These are phyloP conservation scores for Triplophysa yarkandensis DNA, from an alignment of 2,797 vertebrate species.

Conservation along the genomic window DNA sequence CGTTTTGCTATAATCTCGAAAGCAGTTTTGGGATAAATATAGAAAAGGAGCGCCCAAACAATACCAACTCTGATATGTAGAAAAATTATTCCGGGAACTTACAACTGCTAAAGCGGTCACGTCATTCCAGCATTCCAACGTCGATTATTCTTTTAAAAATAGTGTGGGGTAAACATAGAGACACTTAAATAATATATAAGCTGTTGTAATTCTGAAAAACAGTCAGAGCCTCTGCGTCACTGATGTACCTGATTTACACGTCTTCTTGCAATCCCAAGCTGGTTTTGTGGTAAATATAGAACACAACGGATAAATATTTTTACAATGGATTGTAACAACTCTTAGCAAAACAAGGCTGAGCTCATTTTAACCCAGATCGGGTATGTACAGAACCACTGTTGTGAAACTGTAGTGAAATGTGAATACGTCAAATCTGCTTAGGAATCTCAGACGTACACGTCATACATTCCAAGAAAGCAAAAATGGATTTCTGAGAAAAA, in stretches of 20 bases:
- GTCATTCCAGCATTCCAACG: neutral
- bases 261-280: neutral
- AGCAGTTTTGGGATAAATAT: slow-evolving; percentile 11
- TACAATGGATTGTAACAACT: slow-evolving; percentile 9
- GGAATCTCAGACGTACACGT: slow-evolving; percentile 21
- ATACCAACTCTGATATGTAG: neutral
- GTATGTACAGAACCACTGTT: neutral
- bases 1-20: neutral
- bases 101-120: neutral
- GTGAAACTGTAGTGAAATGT: slow-evolving; percentile 23
- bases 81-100: neutral
- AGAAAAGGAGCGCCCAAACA: slow-evolving; percentile 16
- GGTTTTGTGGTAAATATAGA: slow-evolving; percentile 15
- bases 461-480: slow-evolving; percentile 27
- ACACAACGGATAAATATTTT: neutral
- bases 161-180: neutral
- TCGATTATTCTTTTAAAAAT: slow-evolving; percentile 9
- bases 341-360: slow-evolving; percentile 22
- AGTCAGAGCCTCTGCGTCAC: neutral
- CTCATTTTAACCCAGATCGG: slow-evolving; percentile 39
- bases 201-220: neutral
- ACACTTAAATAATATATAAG: neutral
- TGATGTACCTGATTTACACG: neutral
- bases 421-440: slow-evolving; percentile 28
- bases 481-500: neutral